Evolutionary conservation across 2,113 vertebrate species (phyloP).

Genomic region (Agapornis roseicollis): DNA sequence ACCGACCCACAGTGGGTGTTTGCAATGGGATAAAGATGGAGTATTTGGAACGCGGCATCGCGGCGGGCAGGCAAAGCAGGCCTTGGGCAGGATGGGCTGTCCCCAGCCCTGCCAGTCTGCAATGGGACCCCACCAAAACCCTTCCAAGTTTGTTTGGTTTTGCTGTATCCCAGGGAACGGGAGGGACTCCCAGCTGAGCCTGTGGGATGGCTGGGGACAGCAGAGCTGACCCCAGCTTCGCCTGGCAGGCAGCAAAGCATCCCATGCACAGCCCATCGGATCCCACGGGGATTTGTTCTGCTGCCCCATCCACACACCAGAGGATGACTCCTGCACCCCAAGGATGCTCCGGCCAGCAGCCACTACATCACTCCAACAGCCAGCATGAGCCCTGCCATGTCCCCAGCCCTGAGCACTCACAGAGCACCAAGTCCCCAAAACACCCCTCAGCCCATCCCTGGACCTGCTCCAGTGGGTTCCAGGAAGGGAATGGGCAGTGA

Average conservation of each 20-base stretch:
- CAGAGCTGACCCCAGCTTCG: neutral
- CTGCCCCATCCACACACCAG: neutral
- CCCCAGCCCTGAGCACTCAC: neutral
- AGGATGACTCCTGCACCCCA: neutral
- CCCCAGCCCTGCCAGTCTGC: rapidly evolving
- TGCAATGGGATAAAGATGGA: neutral
- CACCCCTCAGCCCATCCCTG: neutral
- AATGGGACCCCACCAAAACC: rapidly evolving
- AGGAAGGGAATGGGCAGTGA: neutral
- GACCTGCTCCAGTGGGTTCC: neutral
- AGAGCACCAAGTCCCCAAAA: neutral
- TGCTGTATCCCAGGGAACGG: rapidly evolving
- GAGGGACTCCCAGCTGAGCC: neutral
- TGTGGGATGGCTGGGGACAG: neutral
- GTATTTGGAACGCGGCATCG: neutral
- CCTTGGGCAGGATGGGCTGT: neutral
- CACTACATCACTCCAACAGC: neutral
- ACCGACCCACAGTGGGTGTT: neutral
- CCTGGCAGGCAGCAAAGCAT: rapidly evolving
- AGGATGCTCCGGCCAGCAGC: neutral
- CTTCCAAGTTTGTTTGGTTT: neutral
- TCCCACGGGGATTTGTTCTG: neutral
- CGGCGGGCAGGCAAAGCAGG: neutral
- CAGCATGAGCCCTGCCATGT: no score
- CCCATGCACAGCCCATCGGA: rapidly evolving